phyloP scores from a whole-genome alignment of 2,113 vertebrate genomes.

The Pontoporia blainvillei region DNA sequence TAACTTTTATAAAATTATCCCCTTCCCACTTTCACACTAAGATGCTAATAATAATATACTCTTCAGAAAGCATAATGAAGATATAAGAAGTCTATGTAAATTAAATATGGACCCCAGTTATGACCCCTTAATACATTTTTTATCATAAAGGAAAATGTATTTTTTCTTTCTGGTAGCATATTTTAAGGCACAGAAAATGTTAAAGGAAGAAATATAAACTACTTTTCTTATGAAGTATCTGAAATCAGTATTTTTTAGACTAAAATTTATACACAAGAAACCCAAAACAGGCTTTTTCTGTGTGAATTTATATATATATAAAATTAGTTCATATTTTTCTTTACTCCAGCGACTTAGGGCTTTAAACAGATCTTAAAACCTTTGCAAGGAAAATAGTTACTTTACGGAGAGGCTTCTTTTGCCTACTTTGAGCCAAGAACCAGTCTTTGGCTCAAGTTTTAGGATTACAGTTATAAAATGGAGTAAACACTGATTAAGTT shows the following conservation, averaged over 20 bases:
- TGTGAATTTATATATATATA: not conserved
- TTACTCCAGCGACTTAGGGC: not conserved
- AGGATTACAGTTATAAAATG: conserved; percentile 7
- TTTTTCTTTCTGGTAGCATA: not conserved
- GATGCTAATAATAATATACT: not conserved
- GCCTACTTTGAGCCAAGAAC: not conserved
- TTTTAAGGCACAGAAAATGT: not conserved
- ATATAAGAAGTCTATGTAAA: not conserved
- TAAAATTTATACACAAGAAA: not conserved
- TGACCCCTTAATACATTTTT: not conserved
- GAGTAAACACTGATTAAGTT: not conserved
- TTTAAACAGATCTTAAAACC: conserved; percentile 40
- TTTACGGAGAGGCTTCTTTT: conserved; percentile 1
- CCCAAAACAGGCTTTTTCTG: not conserved
- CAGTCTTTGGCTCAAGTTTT: not conserved
- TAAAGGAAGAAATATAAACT: not conserved
- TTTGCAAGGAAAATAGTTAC: conserved; percentile 32
- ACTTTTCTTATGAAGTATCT: not conserved
- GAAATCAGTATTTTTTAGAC: not conserved
- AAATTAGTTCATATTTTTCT: conserved; percentile 6
- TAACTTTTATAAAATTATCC: not conserved
- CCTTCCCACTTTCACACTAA: not conserved
- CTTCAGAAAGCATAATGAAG: not conserved
- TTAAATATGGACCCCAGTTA: not conserved
- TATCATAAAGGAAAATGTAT: not conserved